A percentile compares a stretch with the other conserved stretches of the same genome.
Evolutionary conservation across 2,888 invertebrate species (phyloP).

Genomic region (Drosophila austrosaltans): DNA sequence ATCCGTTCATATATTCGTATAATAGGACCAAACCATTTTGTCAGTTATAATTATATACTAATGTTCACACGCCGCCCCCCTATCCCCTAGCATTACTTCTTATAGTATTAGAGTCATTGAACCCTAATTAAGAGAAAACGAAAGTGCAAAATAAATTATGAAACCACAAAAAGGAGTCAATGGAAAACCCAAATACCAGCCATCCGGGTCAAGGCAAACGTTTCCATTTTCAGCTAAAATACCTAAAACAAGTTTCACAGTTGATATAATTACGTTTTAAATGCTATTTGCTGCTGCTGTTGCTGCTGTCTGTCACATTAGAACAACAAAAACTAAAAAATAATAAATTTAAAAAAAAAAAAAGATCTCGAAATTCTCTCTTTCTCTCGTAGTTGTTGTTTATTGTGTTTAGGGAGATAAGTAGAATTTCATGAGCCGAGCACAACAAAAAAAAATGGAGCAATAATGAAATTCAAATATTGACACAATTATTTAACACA

Average conservation of each 20-base stretch:
- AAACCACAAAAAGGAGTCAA: conserved; percentile 13
- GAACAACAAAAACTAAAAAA: conserved; percentile 2
- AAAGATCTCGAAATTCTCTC: conserved; percentile 28
- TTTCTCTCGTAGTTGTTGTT: not conserved
- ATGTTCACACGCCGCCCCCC: not conserved
- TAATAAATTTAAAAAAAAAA: conserved; percentile 15
- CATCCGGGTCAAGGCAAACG: conserved; percentile 64
- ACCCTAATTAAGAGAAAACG: conserved; percentile 39
- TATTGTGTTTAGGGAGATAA: conserved; percentile 35
- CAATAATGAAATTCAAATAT: conserved; percentile 68
- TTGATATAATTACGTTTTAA: conserved; percentile 11
- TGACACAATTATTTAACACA: conserved; percentile 77
- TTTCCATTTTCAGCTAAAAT: conserved; percentile 21
- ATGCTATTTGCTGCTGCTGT: not conserved
- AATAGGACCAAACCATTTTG: conserved; percentile 60
- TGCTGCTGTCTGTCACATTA: not conserved
- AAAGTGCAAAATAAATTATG: conserved; percentile 40
- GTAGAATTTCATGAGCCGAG: conserved; percentile 47
- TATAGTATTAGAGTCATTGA: conserved; percentile 57
- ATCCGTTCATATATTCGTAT: conserved; percentile 20
- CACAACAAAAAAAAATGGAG: conserved; percentile 37
- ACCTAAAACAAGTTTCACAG: conserved; percentile 20
- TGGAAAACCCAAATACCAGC: conserved; percentile 10
- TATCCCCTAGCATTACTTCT: not conserved
- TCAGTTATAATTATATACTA: conserved; percentile 26